Percentiles rank a stretch among this genome's conserved stretches.
Conservation (phyloP, 2,113 vertebrate species). For the Bettongia penicillata region DNA sequence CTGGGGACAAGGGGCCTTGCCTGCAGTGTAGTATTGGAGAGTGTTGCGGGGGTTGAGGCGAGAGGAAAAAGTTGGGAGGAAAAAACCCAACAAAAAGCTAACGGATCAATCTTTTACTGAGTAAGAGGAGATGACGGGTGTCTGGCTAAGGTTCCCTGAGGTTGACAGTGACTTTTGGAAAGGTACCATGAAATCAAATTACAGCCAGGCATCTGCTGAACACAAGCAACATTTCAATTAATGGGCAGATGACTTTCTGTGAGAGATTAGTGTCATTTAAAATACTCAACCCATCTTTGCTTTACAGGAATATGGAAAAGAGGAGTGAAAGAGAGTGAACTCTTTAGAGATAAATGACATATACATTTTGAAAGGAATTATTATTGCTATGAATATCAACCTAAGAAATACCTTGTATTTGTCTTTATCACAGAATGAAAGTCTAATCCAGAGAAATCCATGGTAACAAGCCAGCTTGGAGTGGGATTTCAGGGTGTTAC, state of each 20-base stretch:
- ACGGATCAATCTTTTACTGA: background rate
- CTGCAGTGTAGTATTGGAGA: background rate
- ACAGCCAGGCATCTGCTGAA: conserved; percentile 41
- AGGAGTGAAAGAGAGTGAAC: conserved; percentile 29
- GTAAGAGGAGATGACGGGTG: background rate
- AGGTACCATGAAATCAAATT: conserved; percentile 38
- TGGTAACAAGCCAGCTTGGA: background rate
- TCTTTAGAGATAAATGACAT: conserved; percentile 8
- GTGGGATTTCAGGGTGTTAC: background rate
- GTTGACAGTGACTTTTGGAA: conserved; percentile 39
- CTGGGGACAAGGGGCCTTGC: background rate
- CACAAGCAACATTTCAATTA: conserved; percentile 54
- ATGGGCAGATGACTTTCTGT: conserved; percentile 1
- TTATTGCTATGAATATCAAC: conserved; percentile 43
- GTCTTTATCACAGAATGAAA: conserved; percentile 21
- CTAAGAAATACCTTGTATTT: conserved; percentile 8
- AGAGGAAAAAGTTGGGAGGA: background rate
- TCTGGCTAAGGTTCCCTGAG: conserved; percentile 18
- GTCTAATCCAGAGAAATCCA: conserved; percentile 49
- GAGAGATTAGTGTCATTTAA: conserved; percentile 20
- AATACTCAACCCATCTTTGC: conserved; percentile 28
- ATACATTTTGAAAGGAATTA: conserved; percentile 35
- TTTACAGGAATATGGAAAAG: background rate
- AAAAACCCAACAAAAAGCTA: background rate
- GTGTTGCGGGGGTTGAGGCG: accelerated